Evolutionary conservation across 2,113 vertebrate genomes (phyloP).

Genomic region (Arvicanthis niloticus): DNA sequence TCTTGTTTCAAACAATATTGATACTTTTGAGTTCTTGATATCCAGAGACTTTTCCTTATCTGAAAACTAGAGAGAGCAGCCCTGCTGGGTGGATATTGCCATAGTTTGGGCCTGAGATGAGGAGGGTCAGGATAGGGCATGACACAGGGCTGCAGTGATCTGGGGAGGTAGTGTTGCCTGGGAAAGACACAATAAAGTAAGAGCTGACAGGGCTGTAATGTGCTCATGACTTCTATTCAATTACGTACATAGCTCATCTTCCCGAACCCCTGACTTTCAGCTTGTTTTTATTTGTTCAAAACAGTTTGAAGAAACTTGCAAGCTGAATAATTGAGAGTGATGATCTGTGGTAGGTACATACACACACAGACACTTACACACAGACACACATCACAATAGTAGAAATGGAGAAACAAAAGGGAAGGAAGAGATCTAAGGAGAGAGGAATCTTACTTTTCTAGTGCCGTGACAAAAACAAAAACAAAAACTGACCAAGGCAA

Average conservation of each 20-base stretch:
- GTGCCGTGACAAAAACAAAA: background rate
- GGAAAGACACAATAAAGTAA: background rate
- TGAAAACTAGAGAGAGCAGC: background rate
- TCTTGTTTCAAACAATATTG: background rate
- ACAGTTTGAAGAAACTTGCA: background rate
- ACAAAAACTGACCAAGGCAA: background rate
- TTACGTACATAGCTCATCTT: background rate
- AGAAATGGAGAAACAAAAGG: background rate
- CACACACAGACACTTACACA: background rate
- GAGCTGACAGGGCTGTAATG: background rate
- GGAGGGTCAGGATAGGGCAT: background rate
- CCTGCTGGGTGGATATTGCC: background rate
- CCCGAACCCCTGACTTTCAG: background rate
- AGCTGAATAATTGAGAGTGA: background rate
- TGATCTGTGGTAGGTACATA: background rate
- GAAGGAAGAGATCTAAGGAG: background rate
- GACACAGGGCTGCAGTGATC: background rate
- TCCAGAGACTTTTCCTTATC: background rate
- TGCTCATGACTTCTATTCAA: background rate
- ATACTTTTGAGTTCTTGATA: background rate
- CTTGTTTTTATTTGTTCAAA: background rate
- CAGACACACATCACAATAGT: background rate
- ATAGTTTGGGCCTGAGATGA: background rate
- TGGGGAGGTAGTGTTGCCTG: accelerated
- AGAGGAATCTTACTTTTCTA: background rate